phyloP scores from a whole-genome alignment of 2,888 invertebrate species.

The Muschampia plurimacula region DNA sequence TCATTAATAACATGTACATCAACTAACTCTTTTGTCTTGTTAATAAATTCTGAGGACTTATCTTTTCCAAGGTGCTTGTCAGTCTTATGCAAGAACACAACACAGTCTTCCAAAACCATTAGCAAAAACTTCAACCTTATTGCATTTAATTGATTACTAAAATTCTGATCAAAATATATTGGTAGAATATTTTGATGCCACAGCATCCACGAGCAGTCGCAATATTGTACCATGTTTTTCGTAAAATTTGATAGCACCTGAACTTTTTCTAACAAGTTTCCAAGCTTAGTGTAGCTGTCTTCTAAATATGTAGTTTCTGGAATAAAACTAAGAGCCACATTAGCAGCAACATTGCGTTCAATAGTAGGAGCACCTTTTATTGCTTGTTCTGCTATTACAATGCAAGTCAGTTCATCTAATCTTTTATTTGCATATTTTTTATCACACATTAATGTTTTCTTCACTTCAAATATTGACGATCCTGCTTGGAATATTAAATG shows the following conservation, averaged over 20 bases:
- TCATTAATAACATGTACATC: conserved; percentile 87
- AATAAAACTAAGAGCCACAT: conserved; percentile 89
- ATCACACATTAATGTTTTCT: conserved; percentile 88
- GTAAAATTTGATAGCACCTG: conserved; percentile 87
- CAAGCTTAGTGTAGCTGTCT: conserved; percentile 87
- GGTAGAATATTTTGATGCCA: conserved; percentile 93
- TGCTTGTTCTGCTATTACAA: conserved; percentile 90
- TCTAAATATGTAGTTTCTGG: conserved; percentile 86
- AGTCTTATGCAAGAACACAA: conserved; percentile 64
- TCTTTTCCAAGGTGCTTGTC: conserved; percentile 61
- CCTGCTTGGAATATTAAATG: conserved; percentile 92
- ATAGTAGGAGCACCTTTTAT: conserved; percentile 87
- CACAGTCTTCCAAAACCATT: conserved; percentile 78
- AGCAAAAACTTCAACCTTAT: conserved; percentile 84
- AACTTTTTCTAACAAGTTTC: conserved; percentile 87
- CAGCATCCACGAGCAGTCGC: conserved; percentile 91
- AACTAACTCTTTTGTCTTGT: conserved; percentile 72
- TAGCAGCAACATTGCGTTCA: conserved; percentile 87
- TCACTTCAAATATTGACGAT: conserved; percentile 87
- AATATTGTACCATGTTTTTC: conserved; percentile 84
- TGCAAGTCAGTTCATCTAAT: conserved; percentile 89
- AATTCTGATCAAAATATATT: conserved; percentile 90
- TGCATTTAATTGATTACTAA: conserved; percentile 88
- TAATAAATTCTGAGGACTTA: conserved; percentile 67
- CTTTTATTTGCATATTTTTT: conserved; percentile 88